Base-by-base conservation (phyloP, 2,888 invertebrate species). In the Deilephila elpenor region DNA sequence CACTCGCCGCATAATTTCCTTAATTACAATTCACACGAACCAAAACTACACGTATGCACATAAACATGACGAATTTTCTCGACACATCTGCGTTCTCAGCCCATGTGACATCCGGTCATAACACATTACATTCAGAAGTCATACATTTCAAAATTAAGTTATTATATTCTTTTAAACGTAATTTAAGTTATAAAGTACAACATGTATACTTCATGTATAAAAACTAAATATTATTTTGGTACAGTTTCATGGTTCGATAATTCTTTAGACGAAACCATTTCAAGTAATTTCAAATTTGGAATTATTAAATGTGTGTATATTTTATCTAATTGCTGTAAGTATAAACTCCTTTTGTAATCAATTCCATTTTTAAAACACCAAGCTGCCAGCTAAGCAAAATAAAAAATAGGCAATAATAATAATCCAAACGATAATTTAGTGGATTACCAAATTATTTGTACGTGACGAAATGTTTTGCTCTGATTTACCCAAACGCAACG, bases 101-200 rank as follows among this genome's bases (percentile, higher is more conserved):
- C 76, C 76, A 79, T 75, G 78, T 78, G 79, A 80, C 78, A 73
- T 75, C 79, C 77, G 77, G 76, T 76, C 71, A 75, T 75, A 51
- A 20, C 32, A 11, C 5, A 71, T 20, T 51, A 5, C 37, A 37
- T 8, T 59, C 71, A 64, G 72, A 72, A 64, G 72, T 11, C 64
- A 8, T 53, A 56, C 53, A 20, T 29, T 8, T 56, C 17, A 19
- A 51, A 25, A 44, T 19, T 25, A 25, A 25, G 25, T 25, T 1
- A n/a, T 20, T 11, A 20, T 20, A n/a, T 20, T 59, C 11, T 20
- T 20, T 59, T 25, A 59, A 59, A 25, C 8, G 3, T 20, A 20
- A 59, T 8, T n/a, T 6, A 59, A 6, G 8, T 20, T n/a, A n/a
- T n/a, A n/a, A n/a, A n/a, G n/a, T n/a, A n/a, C n/a, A n/a, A n/a